phyloP scores from a whole-genome alignment of 2,797 vertebrate genomes.

The Forpus xanthops region DNA sequence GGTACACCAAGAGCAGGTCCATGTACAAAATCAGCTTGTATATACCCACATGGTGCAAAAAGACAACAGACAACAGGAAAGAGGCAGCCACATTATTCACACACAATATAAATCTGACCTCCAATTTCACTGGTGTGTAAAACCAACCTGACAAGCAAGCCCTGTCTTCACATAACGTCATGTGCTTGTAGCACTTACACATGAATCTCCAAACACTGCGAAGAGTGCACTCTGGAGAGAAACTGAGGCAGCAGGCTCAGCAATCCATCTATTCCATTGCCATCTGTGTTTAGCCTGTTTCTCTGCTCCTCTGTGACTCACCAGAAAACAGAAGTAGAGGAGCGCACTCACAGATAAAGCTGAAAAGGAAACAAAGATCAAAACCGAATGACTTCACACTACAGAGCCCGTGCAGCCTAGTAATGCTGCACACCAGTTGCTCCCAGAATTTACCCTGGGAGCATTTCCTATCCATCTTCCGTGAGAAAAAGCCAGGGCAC shows the following conservation, averaged over 20 bases:
- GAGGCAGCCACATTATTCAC: neutral
- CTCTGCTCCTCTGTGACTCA: constrained; percentile 8
- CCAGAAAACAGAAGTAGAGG: neutral
- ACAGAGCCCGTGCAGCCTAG: accelerated
- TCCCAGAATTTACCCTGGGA: neutral
- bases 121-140: accelerated
- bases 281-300: neutral
- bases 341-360: neutral
- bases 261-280: neutral
- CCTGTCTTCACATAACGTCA: neutral
- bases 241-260: constrained; percentile 26
- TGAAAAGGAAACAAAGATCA: constrained; percentile 12
- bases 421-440: neutral
- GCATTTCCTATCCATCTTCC: neutral
- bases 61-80: neutral
- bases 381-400: neutral
- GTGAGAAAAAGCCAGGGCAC: neutral
- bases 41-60: neutral
- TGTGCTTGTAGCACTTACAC: neutral
- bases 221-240: neutral
- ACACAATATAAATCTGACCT: neutral
- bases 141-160: neutral
- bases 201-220: neutral
- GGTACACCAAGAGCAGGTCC: neutral
- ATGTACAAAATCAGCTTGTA: neutral